Percentiles rank a stretch among this genome's conserved stretches.
Evolutionary conservation across 1,140 invertebrate genomes (phyloP).

Genomic region (Drosophila athabasca): DNA sequence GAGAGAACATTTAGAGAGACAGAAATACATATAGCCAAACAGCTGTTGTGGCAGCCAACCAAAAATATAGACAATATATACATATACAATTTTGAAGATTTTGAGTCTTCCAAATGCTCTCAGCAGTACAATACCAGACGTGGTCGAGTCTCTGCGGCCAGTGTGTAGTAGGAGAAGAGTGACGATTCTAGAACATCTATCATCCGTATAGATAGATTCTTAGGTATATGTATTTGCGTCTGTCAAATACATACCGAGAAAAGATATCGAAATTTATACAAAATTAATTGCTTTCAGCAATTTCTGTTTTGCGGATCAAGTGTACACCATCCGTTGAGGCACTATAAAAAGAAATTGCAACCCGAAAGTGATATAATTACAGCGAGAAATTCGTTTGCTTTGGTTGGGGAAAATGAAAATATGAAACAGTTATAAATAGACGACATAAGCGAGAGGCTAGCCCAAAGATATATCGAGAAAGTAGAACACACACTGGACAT

Average conservation of each 20-base stretch:
- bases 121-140: slow-evolving; percentile 60
- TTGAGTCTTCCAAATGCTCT: slow-evolving; percentile 27
- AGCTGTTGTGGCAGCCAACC: slow-evolving; percentile 19
- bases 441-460: slow-evolving; percentile 36
- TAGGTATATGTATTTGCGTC: slow-evolving; percentile 23
- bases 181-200: slow-evolving; percentile 18
- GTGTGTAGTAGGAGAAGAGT: slow-evolving; percentile 5
- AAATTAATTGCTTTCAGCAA: background rate
- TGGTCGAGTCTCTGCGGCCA: slow-evolving; percentile 41
- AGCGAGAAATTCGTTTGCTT: slow-evolving; percentile 46
- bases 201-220: slow-evolving; percentile 28
- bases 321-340: background rate
- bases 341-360: slow-evolving; percentile 40
- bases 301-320: no score
- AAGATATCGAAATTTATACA: no score
- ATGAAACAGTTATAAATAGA: slow-evolving; percentile 73
- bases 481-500: slow-evolving; percentile 33
- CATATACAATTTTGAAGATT: slow-evolving; percentile 25
- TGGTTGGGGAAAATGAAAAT: slow-evolving; percentile 36
- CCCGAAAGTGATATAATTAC: slow-evolving; percentile 72
- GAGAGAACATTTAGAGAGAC: background rate
- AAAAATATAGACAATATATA: slow-evolving; percentile 35
- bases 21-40: slow-evolving; percentile 4
- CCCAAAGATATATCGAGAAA: slow-evolving; percentile 32
- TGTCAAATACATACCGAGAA: background rate